phyloP scores from a whole-genome alignment of 2,113 vertebrate species.

The Elgaria multicarinata region DNA sequence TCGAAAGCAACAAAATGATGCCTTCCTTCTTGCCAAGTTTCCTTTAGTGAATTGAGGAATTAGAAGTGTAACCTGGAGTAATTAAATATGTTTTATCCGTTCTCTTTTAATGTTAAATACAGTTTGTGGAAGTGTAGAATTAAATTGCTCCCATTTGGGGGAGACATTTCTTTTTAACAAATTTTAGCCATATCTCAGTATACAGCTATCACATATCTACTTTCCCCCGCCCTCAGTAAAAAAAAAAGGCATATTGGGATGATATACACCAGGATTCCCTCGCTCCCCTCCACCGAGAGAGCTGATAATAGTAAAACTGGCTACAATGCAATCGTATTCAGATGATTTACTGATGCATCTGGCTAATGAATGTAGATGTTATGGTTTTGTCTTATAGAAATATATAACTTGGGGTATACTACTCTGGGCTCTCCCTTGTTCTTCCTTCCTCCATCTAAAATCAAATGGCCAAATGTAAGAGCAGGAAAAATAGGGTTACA shows the following conservation, averaged over 20 bases:
- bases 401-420: neutral
- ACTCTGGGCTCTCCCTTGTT: neutral
- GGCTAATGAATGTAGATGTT: neutral
- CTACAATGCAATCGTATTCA: neutral
- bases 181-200: slow-evolving; percentile 47
- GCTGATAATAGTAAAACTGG: slow-evolving; percentile 54
- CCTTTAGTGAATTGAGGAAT: slow-evolving; percentile 89
- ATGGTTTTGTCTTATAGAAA: neutral
- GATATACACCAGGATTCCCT: slow-evolving; percentile 28
- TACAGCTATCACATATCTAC: neutral
- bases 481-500: neutral
- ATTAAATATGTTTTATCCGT: slow-evolving; percentile 88
- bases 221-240: no score
- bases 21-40: slow-evolving; percentile 86
- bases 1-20: slow-evolving; percentile 86
- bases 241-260: neutral
- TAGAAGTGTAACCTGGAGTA: slow-evolving; percentile 88
- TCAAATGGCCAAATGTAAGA: neutral
- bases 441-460: neutral
- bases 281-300: slow-evolving; percentile 4
- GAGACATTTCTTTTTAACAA: slow-evolving; percentile 79
- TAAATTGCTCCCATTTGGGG: slow-evolving; percentile 83
- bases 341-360: neutral
- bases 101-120: slow-evolving; percentile 86
- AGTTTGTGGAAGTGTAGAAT: slow-evolving; percentile 83